Evolutionary conservation across 2,113 vertebrate species (phyloP).

Genomic region (Romanogobio albipinnatus): DNA sequence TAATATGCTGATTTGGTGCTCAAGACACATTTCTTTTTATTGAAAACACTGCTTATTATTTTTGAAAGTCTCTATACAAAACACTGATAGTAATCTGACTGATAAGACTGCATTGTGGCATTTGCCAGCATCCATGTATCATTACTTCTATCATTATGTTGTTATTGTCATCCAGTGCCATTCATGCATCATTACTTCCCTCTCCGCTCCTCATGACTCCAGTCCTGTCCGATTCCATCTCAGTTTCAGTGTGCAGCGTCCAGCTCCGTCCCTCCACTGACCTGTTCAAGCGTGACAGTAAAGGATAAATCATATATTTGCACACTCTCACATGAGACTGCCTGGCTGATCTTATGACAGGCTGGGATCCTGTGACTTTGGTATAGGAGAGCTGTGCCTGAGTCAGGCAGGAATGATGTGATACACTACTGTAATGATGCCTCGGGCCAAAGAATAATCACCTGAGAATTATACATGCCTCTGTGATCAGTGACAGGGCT

Average conservation of each 20-base stretch:
- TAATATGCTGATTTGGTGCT: too few relatives aligned
- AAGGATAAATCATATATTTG: conserved; percentile 48
- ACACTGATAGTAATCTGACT: conserved; percentile 42
- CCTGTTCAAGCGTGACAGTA: conserved; percentile 59
- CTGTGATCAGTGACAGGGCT: conserved; percentile 44
- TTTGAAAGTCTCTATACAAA: conserved; percentile 31
- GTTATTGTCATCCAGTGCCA: conserved; percentile 60
- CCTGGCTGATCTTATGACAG: conserved; percentile 45
- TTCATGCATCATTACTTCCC: conserved; percentile 71
- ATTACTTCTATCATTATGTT: conserved; percentile 69
- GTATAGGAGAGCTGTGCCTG: not conserved
- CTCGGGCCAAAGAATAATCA: conserved; percentile 44
- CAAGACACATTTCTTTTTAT: too few relatives aligned
- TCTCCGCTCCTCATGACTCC: conserved; percentile 4
- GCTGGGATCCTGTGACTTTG: not conserved
- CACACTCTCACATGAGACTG: conserved; percentile 24
- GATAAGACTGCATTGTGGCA: conserved; percentile 51
- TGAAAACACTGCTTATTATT: too few relatives aligned
- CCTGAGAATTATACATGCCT: conserved; percentile 55
- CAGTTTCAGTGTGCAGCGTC: not conserved
- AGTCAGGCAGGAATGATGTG: conserved; percentile 3
- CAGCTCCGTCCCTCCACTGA: conserved; percentile 39
- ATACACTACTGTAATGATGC: conserved; percentile 38
- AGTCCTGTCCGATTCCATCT: conserved; percentile 53
- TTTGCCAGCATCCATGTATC: conserved; percentile 28